These are phyloP conservation scores for Notospermus geniculatus DNA, from an alignment of 1,140 invertebrate genomes.

Conservation along the genomic window DNA sequence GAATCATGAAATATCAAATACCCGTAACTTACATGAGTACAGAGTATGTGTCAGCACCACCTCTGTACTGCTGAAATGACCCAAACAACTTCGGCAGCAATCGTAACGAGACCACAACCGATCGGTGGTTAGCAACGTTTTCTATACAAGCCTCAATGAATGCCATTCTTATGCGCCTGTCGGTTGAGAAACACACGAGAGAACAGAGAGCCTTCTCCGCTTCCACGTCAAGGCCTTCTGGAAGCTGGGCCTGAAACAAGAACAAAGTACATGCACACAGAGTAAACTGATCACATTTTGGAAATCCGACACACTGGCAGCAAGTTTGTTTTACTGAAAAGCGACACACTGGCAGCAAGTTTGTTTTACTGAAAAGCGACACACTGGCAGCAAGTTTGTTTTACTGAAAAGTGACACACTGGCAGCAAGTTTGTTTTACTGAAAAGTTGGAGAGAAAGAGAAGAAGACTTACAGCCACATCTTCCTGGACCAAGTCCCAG, in stretches of 20 bases:
- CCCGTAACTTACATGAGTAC: constrained; percentile 56
- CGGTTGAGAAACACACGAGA: constrained; percentile 81
- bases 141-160: constrained; percentile 92
- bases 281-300: no score
- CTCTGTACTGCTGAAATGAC: constrained; percentile 83
- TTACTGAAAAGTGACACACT: no score
- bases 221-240: constrained; percentile 83
- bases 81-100: constrained; percentile 85
- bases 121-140: constrained; percentile 82
- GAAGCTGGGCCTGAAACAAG: constrained; percentile 67
- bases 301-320: no score
- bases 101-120: constrained; percentile 74
- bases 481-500: constrained; percentile 91
- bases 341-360: no score
- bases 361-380: no score
- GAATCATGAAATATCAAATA: no score
- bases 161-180: constrained; percentile 83
- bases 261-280: neutral
- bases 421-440: no score
- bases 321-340: no score
- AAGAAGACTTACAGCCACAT: constrained; percentile 77
- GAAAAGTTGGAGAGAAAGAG: no score
- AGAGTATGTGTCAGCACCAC: constrained; percentile 53
- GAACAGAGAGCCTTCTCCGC: constrained; percentile 88
- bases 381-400: no score